Conservation (phyloP, 2,888 invertebrate genomes). For the Saturnia pavonia region DNA sequence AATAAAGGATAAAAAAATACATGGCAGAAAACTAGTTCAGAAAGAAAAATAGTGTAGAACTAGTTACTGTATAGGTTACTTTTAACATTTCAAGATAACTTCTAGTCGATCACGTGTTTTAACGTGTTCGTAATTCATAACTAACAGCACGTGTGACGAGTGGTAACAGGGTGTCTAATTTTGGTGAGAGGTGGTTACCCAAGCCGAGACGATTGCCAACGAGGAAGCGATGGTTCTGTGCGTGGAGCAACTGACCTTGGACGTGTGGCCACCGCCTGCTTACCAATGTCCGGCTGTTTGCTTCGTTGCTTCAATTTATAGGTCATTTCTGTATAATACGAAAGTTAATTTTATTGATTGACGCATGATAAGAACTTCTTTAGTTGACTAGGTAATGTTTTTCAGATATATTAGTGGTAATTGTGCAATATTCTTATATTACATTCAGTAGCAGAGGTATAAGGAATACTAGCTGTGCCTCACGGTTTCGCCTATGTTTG, state of each 20-base stretch:
- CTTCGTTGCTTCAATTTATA: constrained; percentile 31
- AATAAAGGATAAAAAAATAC: too few species aligned
- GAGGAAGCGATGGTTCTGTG: constrained; percentile 70
- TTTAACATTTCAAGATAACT: not conserved
- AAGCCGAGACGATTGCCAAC: constrained; percentile 64
- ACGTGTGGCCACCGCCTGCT: constrained; percentile 49
- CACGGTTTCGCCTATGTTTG: too few species aligned
- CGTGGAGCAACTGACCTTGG: constrained; percentile 74
- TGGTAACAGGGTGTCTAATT: constrained; percentile 67
- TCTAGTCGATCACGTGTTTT: not conserved
- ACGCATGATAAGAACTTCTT: constrained; percentile 1
- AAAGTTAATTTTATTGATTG: not conserved
- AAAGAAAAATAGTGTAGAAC: not conserved
- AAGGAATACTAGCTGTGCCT: too few species aligned
- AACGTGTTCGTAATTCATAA: not conserved
- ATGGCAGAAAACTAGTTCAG: not conserved
- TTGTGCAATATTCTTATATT: too few species aligned
- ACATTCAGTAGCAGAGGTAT: too few species aligned
- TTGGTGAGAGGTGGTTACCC: constrained; percentile 74
- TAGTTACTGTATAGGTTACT: not conserved
- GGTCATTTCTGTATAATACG: constrained; percentile 19
- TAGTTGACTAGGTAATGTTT: not conserved
- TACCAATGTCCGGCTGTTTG: constrained; percentile 52
- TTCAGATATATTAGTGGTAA: too few species aligned
- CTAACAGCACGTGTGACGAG: constrained; percentile 31